Evolutionary conservation across 1,140 invertebrate species (phyloP).

Genomic region (Magallana gigas): DNA sequence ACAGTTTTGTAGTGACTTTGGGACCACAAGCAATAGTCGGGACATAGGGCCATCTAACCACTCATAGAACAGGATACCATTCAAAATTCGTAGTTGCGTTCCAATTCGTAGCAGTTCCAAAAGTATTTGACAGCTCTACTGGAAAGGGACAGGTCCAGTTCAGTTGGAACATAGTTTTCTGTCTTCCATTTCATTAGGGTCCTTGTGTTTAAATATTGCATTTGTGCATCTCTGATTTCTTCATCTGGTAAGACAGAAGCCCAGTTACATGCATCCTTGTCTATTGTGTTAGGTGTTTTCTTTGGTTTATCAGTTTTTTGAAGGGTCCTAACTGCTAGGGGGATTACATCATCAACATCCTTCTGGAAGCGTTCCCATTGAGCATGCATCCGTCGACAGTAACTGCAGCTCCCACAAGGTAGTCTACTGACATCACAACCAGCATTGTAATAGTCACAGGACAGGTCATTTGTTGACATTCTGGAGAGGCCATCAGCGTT

Average conservation of each 20-base stretch:
- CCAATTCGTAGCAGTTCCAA: neutral
- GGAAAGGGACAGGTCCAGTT: neutral
- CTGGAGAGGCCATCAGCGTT: conserved; percentile 60
- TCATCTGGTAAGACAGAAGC: neutral
- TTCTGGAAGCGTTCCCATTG: conserved; percentile 42
- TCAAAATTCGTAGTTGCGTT: neutral
- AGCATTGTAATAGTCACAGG: conserved; percentile 13
- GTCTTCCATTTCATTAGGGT: neutral
- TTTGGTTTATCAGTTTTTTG: neutral
- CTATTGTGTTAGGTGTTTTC: neutral
- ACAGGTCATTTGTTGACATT: neutral
- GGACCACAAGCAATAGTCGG: conserved; percentile 9
- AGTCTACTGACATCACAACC: neutral
- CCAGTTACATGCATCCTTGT: neutral
- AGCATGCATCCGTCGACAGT: neutral
- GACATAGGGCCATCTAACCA: neutral
- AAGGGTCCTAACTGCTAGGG: neutral
- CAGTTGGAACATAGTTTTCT: neutral
- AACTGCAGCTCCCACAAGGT: conserved; percentile 45
- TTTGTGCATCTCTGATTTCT: neutral
- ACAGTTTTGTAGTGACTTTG: neutral
- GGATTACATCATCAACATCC: neutral
- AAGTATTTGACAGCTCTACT: neutral
- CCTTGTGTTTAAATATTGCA: neutral
- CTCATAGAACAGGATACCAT: conserved; percentile 12